Conservation (phyloP, 2,797 vertebrate genomes). For the Pteropus rufus region DNA sequence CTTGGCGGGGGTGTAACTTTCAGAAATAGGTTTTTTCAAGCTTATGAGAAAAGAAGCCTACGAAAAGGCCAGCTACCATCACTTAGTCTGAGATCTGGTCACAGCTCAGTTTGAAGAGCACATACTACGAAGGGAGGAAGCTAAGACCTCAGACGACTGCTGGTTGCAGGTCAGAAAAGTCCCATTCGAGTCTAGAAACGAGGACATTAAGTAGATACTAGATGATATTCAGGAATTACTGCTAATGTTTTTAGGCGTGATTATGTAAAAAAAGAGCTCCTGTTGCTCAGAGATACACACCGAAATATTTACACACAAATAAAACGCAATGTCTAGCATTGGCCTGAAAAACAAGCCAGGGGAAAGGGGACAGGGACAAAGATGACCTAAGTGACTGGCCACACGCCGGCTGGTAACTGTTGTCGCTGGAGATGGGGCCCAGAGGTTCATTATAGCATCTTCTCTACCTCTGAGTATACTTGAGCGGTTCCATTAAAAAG, state of each 20-base stretch:
- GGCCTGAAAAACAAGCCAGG: not conserved
- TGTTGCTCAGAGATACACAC: not conserved
- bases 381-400: rapidly evolving
- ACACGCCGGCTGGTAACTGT: rapidly evolving
- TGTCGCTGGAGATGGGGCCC: not conserved
- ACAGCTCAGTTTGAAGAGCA: not conserved
- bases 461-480: rapidly evolving
- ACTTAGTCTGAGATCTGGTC: not conserved
- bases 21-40: not conserved
- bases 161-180: not conserved
- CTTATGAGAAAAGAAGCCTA: not conserved
- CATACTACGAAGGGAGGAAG: rapidly evolving
- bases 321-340: not conserved
- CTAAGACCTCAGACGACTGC: not conserved
- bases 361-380: rapidly evolving
- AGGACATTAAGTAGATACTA: rapidly evolving
- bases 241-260: not conserved
- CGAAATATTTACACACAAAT: not conserved
- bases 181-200: not conserved
- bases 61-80: not conserved
- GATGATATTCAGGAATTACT: not conserved
- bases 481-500: not conserved
- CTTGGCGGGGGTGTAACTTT: not conserved
- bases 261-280: not conserved
- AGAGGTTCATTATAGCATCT: rapidly evolving